These are phyloP conservation scores for Parotia lawesii DNA, from an alignment of 2,113 vertebrate genomes.

Conservation along the genomic window DNA sequence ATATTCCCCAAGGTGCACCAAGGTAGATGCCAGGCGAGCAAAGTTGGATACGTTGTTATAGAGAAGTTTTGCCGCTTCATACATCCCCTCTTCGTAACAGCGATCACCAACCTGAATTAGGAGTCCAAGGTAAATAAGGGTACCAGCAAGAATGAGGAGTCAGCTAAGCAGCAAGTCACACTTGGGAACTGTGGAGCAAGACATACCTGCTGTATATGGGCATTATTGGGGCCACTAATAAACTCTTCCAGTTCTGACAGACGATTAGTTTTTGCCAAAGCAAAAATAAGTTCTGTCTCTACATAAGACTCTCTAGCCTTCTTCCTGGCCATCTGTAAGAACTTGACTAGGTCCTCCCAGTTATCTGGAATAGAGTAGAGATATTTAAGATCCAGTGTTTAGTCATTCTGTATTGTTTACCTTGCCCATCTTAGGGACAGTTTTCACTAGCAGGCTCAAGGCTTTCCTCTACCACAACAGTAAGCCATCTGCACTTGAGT, in stretches of 20 bases:
- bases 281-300: conserved; percentile 92
- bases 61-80: conserved; percentile 86
- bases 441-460: background rate
- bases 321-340: conserved; percentile 91
- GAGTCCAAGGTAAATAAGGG: background rate
- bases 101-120: conserved; percentile 83
- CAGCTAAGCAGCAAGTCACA: background rate
- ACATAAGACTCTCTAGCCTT: conserved; percentile 86
- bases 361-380: conserved; percentile 75
- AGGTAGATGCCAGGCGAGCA: conserved; percentile 85
- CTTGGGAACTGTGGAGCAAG: background rate
- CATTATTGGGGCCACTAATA: conserved; percentile 89
- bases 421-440: background rate
- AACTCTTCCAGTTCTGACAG: conserved; percentile 90
- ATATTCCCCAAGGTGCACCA: conserved; percentile 88
- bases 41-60: conserved; percentile 90
- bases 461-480: background rate
- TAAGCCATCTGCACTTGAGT: background rate
- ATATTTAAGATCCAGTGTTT: background rate
- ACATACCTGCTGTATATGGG: conserved; percentile 89
- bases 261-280: conserved; percentile 88
- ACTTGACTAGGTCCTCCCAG: conserved; percentile 93
- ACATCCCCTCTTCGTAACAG: conserved; percentile 88
- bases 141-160: background rate
- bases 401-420: background rate